phyloP scores from a whole-genome alignment of 2,888 invertebrate genomes.

The Sinopyrophorus schimmeli region DNA sequence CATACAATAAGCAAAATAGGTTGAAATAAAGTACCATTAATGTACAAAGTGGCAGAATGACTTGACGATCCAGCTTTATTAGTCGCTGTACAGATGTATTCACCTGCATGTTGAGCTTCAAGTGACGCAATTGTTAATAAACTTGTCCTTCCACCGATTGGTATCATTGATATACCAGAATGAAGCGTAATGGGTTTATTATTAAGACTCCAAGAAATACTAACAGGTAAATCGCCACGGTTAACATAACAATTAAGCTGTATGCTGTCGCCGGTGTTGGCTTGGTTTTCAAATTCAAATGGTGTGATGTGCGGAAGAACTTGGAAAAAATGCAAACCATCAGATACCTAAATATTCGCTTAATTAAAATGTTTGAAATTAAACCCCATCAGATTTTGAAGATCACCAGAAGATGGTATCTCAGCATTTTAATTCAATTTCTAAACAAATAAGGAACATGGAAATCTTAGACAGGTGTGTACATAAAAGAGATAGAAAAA shows the following conservation, averaged over 20 bases:
- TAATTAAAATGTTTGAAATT: no score
- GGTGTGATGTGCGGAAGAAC: constrained; percentile 61
- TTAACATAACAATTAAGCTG: constrained; percentile 70
- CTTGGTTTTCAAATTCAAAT: constrained; percentile 61
- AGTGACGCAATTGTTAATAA: constrained; percentile 64
- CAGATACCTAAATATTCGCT: no score
- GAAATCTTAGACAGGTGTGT: no score
- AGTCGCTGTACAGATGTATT: constrained; percentile 70
- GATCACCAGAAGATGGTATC: no score
- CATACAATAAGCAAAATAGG: no score
- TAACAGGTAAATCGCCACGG: constrained; percentile 73
- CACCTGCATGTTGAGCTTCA: constrained; percentile 69
- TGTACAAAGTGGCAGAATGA: constrained; percentile 65
- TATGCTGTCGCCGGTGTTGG: constrained; percentile 69
- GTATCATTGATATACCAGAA: constrained; percentile 56
- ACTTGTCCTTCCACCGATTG: constrained; percentile 57
- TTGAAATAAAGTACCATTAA: constrained; percentile 64
- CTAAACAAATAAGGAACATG: no score
- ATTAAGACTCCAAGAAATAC: constrained; percentile 77
- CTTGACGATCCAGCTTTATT: constrained; percentile 68
- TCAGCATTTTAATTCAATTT: no score
- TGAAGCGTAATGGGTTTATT: constrained; percentile 65
- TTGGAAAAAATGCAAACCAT: no score
- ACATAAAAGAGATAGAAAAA: no score
- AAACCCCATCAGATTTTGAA: no score